These are phyloP conservation scores for Australoheros scitulus DNA, from an alignment of 2,113 vertebrate genomes.

Conservation along the genomic window DNA sequence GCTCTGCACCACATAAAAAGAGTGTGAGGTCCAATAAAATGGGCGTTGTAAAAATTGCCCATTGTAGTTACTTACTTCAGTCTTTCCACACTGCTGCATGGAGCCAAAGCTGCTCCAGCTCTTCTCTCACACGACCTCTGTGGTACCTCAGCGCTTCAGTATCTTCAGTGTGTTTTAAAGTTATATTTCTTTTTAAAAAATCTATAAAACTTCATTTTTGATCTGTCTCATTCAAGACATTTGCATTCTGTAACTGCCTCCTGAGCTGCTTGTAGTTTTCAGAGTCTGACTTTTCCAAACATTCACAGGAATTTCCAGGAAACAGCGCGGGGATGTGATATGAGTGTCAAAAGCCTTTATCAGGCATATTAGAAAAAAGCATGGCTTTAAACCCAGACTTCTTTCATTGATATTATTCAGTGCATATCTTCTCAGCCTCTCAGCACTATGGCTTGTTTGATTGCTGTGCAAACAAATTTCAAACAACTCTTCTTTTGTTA, in stretches of 20 bases:
- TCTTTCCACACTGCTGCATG: slow-evolving; percentile 9
- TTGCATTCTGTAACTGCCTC: neutral
- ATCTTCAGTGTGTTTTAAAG: neutral
- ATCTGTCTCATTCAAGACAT: neutral
- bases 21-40: slow-evolving; percentile 39
- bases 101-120: neutral
- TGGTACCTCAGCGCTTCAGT: neutral
- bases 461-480: neutral
- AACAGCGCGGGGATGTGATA: neutral
- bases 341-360: neutral
- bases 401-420: neutral
- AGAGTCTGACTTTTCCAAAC: neutral
- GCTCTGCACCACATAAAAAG: slow-evolving; percentile 39
- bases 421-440: neutral
- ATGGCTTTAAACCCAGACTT: neutral
- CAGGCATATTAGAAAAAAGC: neutral
- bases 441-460: neutral
- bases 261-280: neutral
- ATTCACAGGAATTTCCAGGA: neutral
- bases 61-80: slow-evolving; percentile 35
- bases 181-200: neutral
- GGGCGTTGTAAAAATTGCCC: slow-evolving; percentile 9
- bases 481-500: neutral
- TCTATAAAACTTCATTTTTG: neutral
- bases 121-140: neutral